Conservation (phyloP, 1,140 invertebrate species). For the Euglossa dilemma region DNA sequence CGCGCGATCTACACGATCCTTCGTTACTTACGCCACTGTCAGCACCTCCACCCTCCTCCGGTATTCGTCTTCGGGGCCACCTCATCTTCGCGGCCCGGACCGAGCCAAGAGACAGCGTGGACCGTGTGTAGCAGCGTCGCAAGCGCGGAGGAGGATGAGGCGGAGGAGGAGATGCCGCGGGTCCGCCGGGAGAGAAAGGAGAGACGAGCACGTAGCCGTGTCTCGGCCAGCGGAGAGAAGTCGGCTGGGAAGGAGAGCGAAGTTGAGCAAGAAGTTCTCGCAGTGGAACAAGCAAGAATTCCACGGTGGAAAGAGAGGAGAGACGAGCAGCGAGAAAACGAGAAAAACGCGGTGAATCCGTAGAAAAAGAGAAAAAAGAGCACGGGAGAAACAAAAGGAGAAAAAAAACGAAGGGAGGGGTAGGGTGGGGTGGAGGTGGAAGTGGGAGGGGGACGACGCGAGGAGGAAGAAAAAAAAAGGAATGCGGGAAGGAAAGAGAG, state of each 20-base stretch:
- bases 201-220: conserved; percentile 64
- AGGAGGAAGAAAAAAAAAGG: not conserved
- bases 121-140: conserved; percentile 38
- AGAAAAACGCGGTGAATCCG: conserved; percentile 34
- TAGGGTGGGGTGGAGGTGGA: not conserved
- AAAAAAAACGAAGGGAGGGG: not conserved
- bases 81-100: conserved; percentile 66
- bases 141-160: not conserved
- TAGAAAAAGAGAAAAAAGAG: conserved; percentile 13
- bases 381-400: not conserved
- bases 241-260: conserved; percentile 23
- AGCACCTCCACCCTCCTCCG: conserved; percentile 53
- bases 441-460: not conserved
- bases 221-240: conserved; percentile 50
- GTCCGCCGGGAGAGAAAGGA: conserved; percentile 34
- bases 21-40: conserved; percentile 66
- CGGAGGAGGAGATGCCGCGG: not conserved
- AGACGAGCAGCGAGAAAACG: conserved; percentile 54
- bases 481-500: conserved; percentile 1
- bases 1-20: conserved; percentile 58
- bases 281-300: conserved; percentile 3
- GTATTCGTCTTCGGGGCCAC: conserved; percentile 62
- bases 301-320: conserved; percentile 22
- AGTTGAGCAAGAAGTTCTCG: conserved; percentile 30
- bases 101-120: conserved; percentile 51